Evolutionary conservation across 2,797 vertebrate species (phyloP).

Genomic region (Enteromius mattozi): DNA sequence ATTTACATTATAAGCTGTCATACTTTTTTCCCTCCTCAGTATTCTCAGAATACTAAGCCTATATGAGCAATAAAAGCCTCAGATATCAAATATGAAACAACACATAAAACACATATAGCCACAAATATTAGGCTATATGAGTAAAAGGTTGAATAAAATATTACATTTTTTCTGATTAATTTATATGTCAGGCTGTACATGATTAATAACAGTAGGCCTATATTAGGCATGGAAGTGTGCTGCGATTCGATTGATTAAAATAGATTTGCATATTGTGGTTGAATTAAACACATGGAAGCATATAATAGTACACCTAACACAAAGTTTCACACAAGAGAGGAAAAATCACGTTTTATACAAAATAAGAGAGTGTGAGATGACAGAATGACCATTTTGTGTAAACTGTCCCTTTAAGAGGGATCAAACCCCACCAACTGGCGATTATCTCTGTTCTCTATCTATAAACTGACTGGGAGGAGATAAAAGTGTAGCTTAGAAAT

Average conservation of each 20-base stretch:
- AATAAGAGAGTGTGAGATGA: neutral
- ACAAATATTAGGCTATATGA: neutral
- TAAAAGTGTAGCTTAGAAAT: slow-evolving; percentile 7
- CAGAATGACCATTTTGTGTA: neutral
- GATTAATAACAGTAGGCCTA: neutral
- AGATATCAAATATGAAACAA: neutral
- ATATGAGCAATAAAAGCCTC: neutral
- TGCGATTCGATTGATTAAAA: neutral
- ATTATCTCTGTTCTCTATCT: slow-evolving; percentile 13
- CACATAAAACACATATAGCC: neutral
- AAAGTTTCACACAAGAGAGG: too few species aligned
- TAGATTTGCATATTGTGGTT: neutral
- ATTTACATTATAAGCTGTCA: neutral
- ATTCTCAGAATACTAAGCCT: neutral
- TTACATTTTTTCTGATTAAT: neutral
- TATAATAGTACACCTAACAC: neutral
- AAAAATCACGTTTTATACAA: neutral
- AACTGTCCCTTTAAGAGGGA: slow-evolving; percentile 8
- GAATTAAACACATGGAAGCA: neutral
- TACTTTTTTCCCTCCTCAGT: neutral
- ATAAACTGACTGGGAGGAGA: slow-evolving; percentile 16
- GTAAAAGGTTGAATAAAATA: neutral
- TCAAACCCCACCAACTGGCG: slow-evolving; percentile 22
- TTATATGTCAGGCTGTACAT: neutral
- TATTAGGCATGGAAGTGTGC: neutral